phyloP scores from a whole-genome alignment of 2,888 invertebrate genomes.

The Ophion obscuratus region DNA sequence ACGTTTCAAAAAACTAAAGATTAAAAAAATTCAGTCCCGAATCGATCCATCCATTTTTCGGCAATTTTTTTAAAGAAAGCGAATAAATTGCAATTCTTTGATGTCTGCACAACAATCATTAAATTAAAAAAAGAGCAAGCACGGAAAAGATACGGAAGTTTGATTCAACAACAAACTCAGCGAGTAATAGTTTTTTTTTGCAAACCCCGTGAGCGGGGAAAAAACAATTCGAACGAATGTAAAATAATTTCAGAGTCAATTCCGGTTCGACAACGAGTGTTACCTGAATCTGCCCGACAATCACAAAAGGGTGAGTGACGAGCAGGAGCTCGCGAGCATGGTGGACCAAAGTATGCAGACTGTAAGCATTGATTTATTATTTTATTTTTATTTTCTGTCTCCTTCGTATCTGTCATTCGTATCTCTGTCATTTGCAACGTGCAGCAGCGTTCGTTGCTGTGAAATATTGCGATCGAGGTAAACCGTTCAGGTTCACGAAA shows the following conservation, averaged over 20 bases:
- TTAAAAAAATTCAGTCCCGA: too few relatives aligned
- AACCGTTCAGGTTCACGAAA: conserved; percentile 61
- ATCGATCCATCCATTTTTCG: too few relatives aligned
- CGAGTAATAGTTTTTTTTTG: background rate
- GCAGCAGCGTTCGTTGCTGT: conserved; percentile 73
- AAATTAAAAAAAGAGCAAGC: too few relatives aligned
- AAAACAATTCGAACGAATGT: background rate
- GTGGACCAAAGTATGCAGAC: conserved; percentile 87
- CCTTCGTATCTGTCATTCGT: conserved; percentile 51
- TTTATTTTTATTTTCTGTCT: conserved; percentile 49
- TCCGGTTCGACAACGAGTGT: conserved; percentile 99
- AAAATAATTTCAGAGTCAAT: conserved; percentile 93
- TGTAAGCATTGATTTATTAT: conserved; percentile 86
- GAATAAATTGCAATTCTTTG: too few relatives aligned
- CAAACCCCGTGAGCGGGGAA: background rate
- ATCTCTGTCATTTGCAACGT: conserved; percentile 35
- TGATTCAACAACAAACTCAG: background rate
- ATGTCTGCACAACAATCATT: too few relatives aligned
- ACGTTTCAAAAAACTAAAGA: too few relatives aligned
- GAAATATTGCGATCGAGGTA: conserved; percentile 79
- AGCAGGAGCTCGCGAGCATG: conserved; percentile 83
- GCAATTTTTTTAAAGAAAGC: too few relatives aligned
- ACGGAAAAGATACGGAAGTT: background rate
- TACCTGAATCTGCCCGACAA: conserved; percentile 98
- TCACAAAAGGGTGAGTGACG: conserved; percentile 97